Conservation (phyloP, 92 coral and sea anemone species). For the Phenganax stokvisi region DNA sequence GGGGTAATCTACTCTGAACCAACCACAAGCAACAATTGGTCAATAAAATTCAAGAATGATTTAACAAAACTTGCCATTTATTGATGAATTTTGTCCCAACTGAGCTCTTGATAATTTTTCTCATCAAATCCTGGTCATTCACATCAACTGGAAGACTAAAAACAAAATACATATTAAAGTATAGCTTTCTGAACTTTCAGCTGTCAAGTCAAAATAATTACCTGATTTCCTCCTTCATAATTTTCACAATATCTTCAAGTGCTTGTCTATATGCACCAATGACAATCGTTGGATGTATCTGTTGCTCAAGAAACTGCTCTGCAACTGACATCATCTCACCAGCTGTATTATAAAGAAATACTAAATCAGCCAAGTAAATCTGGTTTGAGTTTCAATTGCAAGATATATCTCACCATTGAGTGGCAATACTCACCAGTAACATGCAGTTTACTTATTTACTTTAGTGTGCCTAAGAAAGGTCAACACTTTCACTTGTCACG, state of each 20-base stretch:
- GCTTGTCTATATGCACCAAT: constrained; percentile 89
- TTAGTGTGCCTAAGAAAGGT: too few relatives aligned
- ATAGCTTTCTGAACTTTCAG: too few relatives aligned
- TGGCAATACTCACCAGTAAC: too few relatives aligned
- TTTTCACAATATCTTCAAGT: constrained; percentile 84
- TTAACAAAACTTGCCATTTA: constrained; percentile 59
- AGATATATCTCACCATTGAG: too few relatives aligned
- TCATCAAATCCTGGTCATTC: constrained; percentile 79
- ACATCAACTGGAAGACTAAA: constrained; percentile 89
- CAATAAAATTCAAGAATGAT: neutral
- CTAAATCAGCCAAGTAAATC: neutral
- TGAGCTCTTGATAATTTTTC: constrained; percentile 87
- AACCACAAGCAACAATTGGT: neutral
- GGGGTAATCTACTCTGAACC: too few relatives aligned
- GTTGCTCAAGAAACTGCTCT: constrained; percentile 80
- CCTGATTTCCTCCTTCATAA: constrained; percentile 74
- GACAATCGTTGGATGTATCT: constrained; percentile 91
- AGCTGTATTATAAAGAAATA: constrained; percentile 49
- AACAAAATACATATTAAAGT: neutral
- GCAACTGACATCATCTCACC: constrained; percentile 99
- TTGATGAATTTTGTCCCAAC: constrained; percentile 97
- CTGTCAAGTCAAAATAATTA: neutral
- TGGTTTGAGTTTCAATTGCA: too few relatives aligned
- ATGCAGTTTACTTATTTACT: too few relatives aligned
- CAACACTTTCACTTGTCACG: too few relatives aligned